Evolutionary conservation across 2,797 vertebrate species (phyloP).

Genomic region (Echeneis naucrates): DNA sequence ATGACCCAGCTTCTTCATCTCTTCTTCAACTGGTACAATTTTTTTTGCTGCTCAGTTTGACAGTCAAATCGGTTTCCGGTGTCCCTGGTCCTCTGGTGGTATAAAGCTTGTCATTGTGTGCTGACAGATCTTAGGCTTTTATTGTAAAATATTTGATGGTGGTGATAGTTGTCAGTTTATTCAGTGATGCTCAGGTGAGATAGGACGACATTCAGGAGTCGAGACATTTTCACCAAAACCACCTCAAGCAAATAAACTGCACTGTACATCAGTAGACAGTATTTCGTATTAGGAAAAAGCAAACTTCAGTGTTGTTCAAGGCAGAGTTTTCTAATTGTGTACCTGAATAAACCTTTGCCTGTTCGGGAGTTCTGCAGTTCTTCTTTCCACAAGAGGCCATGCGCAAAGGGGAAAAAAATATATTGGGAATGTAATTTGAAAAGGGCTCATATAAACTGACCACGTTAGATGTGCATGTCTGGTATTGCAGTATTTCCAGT

Average conservation of each 20-base stretch:
- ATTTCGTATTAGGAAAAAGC: conserved; percentile 29
- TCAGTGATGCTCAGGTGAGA: conserved; percentile 21
- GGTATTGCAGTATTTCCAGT: not conserved
- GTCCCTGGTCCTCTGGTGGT: conserved; percentile 13
- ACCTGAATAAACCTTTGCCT: conserved; percentile 51
- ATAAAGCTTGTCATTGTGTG: conserved; percentile 19
- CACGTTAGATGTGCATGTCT: not conserved
- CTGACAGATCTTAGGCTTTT: conserved; percentile 29
- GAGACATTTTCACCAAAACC: conserved; percentile 1
- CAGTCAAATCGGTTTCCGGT: not conserved
- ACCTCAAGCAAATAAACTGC: conserved; percentile 20
- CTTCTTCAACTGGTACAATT: not conserved
- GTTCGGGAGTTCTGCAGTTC: conserved; percentile 24
- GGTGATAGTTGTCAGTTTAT: not conserved
- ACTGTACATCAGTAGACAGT: conserved; percentile 20
- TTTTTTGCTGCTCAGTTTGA: conserved; percentile 10
- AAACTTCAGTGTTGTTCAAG: conserved; percentile 35
- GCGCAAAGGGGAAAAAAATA: not conserved
- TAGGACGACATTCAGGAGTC: not conserved
- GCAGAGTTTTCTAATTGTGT: conserved; percentile 33
- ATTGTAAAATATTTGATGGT: conserved; percentile 52
- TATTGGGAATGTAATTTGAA: not conserved
- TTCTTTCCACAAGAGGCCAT: conserved; percentile 52
- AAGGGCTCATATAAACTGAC: conserved; percentile 27
- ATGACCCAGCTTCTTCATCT: not conserved